Evolutionary conservation across 1,140 invertebrate genomes (phyloP), one percentile per base, ranked within the genome.

Genomic region (Brachionus angularis): DNA sequence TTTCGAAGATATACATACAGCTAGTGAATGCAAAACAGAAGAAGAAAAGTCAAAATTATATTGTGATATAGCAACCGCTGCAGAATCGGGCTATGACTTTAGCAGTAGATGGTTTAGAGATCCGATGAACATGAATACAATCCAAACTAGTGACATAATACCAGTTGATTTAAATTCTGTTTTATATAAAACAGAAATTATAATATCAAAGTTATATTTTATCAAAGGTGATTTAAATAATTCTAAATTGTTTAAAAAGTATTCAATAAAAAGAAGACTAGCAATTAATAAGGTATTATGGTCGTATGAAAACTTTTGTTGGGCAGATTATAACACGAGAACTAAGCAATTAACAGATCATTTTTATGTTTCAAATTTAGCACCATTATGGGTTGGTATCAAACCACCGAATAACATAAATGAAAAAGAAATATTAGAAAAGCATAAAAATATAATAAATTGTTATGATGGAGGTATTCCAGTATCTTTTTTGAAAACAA

Each of bases 61-160:
- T 76, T 84, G 87, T 0, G 87, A 93, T 78, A 76, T 94, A 1
- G 91, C 92, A 77, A 87, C 91, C 0, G 91, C 89, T 0, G 91
- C 91, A 0, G 92, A 96, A 79, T 91, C 90, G 0, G 93, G 92
- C 1, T 95, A 91, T 91, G 93, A 96, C 78, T 96, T 94, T 80
- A 92, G 90, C 14, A 90, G 88, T 5, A 83, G 92, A 50, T 96
- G 93, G 93, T 93, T 91, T 4, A 29, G 36, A 10, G 27, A 67
- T 36, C 16, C 73, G 76, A 76, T 74, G 12, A 76, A 76, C 52
- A 69, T 84, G 31, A 73, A 72, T 16, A 76, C 80, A 50, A 78
- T 79, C 0, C 80, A 85, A 8, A 87, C 87, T 0, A 84, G 84
- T 7, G 76, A 86, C 46, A 87, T 92, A 34, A 81, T 92, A 25